These are phyloP conservation scores for Nyctereutes procyonoides DNA, from an alignment of 2,113 vertebrate genomes.

Conservation along the genomic window DNA sequence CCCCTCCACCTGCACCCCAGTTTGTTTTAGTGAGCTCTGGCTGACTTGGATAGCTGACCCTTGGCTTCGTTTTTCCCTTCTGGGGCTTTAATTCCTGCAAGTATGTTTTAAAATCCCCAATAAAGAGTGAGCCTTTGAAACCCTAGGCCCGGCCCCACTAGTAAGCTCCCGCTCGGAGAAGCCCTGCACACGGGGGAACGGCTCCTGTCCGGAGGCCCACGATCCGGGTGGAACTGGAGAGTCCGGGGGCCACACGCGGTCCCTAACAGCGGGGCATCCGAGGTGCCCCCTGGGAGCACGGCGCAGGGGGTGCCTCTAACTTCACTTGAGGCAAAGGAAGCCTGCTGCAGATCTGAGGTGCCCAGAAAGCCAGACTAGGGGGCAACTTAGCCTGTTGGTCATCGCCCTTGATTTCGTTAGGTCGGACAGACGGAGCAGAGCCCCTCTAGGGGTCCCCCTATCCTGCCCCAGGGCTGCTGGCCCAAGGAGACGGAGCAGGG, in stretches of 20 bases:
- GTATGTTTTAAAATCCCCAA: not conserved
- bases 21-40: not conserved
- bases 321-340: fast-evolving
- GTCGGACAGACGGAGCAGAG: fast-evolving
- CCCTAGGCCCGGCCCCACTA: not conserved
- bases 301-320: not conserved
- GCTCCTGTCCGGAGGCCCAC: not conserved
- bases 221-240: not conserved
- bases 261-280: fast-evolving
- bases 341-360: fast-evolving
- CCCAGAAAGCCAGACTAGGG: too few relatives aligned
- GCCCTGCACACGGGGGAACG: fast-evolving
- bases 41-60: not conserved
- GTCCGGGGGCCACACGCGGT: fast-evolving
- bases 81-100: not conserved
- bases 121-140: not conserved
- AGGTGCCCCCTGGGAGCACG: fast-evolving
- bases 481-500: fast-evolving
- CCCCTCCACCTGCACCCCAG: fast-evolving
- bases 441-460: fast-evolving
- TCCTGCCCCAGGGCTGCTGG: fast-evolving
- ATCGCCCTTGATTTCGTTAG: fast-evolving
- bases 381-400: not conserved
- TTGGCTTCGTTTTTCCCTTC: not conserved
- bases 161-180: not conserved